These are phyloP conservation scores for Limnephilus marmoratus DNA, from an alignment of 2,888 invertebrate genomes.

Conservation along the genomic window DNA sequence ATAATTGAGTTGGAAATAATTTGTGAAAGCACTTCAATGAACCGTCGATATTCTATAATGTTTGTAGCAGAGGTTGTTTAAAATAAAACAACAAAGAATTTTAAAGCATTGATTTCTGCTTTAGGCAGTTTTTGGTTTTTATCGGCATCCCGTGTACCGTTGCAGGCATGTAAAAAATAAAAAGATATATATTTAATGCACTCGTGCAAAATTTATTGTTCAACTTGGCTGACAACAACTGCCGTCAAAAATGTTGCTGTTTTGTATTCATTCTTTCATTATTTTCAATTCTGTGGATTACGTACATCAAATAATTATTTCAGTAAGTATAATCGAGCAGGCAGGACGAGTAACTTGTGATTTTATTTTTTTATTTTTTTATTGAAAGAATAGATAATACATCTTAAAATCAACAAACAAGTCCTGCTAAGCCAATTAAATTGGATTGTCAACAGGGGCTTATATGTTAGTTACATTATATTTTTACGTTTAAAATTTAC, in stretches of 20 bases:
- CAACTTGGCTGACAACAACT: neutral
- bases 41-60: neutral
- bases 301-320: neutral
- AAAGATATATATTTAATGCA: neutral
- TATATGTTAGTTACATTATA: no score
- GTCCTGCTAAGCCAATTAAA: no score
- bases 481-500: no score
- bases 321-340: neutral
- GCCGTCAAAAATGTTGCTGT: neutral
- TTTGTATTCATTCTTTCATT: neutral
- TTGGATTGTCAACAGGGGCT: no score
- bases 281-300: neutral
- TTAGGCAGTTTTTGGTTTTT: neutral
- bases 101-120: neutral
- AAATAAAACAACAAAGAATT: neutral
- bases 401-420: no score
- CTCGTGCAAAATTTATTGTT: neutral
- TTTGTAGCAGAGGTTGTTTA: neutral
- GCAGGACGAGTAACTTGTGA: neutral
- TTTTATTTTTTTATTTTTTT: no score
- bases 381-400: no score
- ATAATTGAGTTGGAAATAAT: conserved; percentile 12
- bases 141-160: neutral
- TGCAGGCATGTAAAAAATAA: neutral
- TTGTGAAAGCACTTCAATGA: neutral